Base-by-base conservation (phyloP, 2,797 vertebrate genomes). In the Phoxinus dragarum region DNA sequence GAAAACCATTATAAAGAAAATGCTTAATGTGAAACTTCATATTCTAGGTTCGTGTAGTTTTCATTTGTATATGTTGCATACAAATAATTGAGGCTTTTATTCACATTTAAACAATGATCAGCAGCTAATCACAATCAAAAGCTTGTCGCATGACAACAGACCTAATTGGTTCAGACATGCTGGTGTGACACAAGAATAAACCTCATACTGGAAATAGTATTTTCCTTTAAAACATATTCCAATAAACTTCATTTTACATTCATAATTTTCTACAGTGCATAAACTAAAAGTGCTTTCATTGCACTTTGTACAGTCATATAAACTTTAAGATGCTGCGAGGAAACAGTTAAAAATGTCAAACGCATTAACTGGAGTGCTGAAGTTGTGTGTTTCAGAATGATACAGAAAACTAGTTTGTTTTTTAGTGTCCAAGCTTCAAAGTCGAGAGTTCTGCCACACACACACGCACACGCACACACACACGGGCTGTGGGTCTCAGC, bases 401-500 rank as follows among this genome's bases (percentile, higher is more conserved):
- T 31, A 31, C 12, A 31, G 59, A 31, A 2, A 66, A 14, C 59
- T 66, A 31, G n/a, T 14, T 31, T 27, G 27, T 16, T 31, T 64
- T 64, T 64, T 66, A 66, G 61, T 66, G 6, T 31, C 27, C 27
- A 66, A 59, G 21, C 21, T 71, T 27, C n/a, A 9, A 44, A 49
- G 72, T 74, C 2, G 19, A 12, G 47, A 10, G 10, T n/a, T 21
- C 36, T 31, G 16, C 23, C 67, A 27, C 34, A 27, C 67, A 81
- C 3, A 56, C 67, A 47, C 27, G 7, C 34, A n/a, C 31, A n/a
- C 36, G 59, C 52, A 31, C n/a, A 21, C 68, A 73, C 1, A 36
- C 38, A 27, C 40, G 3, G 7, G 21, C 34, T 47, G 16, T 1
- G 82, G 74, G 82, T 77, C 73, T 77, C 82, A 77, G 82, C 64